Percentiles rank a stretch among this genome's conserved stretches.
These are phyloP conservation scores for Spilarctia lutea DNA, from an alignment of 2,888 invertebrate genomes.

Conservation along the genomic window DNA sequence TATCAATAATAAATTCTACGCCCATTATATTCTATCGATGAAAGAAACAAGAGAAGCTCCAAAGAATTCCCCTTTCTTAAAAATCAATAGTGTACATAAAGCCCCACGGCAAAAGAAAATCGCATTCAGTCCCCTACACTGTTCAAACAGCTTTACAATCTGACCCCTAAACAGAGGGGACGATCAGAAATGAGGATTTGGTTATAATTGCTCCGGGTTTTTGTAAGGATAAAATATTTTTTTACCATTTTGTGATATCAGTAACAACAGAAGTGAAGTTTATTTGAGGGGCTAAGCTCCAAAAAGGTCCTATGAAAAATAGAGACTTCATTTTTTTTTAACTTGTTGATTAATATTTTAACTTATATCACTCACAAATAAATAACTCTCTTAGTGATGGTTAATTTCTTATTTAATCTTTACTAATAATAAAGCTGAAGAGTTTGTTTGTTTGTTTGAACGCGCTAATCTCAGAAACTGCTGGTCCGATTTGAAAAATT, in stretches of 20 bases:
- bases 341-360: neutral
- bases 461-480: too few species aligned
- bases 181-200: constrained; percentile 15
- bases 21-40: constrained; percentile 22
- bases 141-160: constrained; percentile 42
- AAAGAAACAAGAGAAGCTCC: constrained; percentile 23
- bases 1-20: neutral
- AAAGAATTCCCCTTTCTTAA: constrained; percentile 23
- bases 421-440: too few species aligned
- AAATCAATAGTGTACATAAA: constrained; percentile 47
- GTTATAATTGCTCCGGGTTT: constrained; percentile 18
- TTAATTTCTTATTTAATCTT: neutral
- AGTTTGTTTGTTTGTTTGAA: too few species aligned
- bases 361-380: neutral
- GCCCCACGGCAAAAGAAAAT: constrained; percentile 48
- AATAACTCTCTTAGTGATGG: neutral
- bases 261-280: neutral
- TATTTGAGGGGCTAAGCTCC: neutral
- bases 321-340: neutral
- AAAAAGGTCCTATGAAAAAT: neutral
- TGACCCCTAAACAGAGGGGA: constrained; percentile 35
- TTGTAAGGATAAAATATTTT: constrained; percentile 3
- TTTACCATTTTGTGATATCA: constrained; percentile 7
- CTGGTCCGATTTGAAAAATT: too few species aligned
- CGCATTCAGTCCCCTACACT: constrained; percentile 42